Conservation (phyloP, 2,888 invertebrate genomes). For the Phoenoteleia sp. region DNA sequence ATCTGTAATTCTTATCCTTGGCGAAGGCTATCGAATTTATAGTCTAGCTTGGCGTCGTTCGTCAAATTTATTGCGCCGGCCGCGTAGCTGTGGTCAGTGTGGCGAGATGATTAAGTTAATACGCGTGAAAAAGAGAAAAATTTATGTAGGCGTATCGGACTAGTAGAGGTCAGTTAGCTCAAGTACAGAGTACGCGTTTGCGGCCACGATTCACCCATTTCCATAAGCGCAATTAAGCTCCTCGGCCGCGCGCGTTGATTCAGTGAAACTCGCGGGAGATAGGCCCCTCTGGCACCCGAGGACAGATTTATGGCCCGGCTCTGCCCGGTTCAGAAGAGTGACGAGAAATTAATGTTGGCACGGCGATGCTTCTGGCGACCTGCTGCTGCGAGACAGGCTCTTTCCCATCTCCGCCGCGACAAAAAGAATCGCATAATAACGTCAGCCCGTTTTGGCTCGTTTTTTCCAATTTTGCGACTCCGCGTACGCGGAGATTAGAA, state of each 20-base stretch:
- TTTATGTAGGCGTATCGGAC: constrained; percentile 71
- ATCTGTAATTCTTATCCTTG: constrained; percentile 71
- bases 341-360: constrained; percentile 78
- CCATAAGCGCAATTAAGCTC: constrained; percentile 74
- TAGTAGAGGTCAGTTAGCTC: constrained; percentile 70
- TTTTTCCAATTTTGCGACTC: not conserved
- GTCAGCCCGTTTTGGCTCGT: constrained; percentile 3
- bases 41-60: constrained; percentile 71
- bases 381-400: constrained; percentile 59
- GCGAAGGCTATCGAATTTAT: constrained; percentile 74
- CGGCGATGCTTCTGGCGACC: constrained; percentile 75
- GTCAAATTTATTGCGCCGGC: constrained; percentile 72
- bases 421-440: too few relatives aligned
- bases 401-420: constrained; percentile 42
- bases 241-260: constrained; percentile 67
- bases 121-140: constrained; percentile 71
- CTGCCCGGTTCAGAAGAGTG: constrained; percentile 71
- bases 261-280: constrained; percentile 70
- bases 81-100: constrained; percentile 67
- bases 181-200: constrained; percentile 64
- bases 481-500: too few relatives aligned
- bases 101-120: constrained; percentile 72
- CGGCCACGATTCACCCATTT: constrained; percentile 67
- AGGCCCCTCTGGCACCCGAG: constrained; percentile 72
- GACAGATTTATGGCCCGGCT: constrained; percentile 74